Conservation (phyloP, 1,140 invertebrate species). For the Nasonia giraulti region DNA sequence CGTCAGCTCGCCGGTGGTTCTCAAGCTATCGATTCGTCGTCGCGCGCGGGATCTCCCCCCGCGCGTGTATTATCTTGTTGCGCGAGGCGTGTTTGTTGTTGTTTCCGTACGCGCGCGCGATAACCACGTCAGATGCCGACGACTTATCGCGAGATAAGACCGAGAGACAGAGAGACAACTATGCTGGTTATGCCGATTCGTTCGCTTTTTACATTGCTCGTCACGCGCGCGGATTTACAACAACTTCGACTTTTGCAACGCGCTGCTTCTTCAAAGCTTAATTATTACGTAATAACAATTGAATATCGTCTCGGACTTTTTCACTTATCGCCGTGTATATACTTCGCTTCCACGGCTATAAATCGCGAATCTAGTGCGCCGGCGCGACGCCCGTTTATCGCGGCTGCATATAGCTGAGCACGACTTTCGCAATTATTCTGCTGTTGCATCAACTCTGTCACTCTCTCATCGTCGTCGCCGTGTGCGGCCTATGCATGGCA, state of each 20-base stretch:
- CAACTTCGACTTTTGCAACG: too few species aligned
- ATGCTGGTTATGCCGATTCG: too few species aligned
- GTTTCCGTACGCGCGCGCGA: not conserved
- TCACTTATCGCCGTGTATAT: not conserved
- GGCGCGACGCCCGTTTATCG: not conserved
- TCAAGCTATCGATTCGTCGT: not conserved
- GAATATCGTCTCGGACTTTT: not conserved
- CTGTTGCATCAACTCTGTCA: not conserved
- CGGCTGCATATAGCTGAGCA: not conserved
- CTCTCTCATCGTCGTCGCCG: too few species aligned
- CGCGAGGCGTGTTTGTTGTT: not conserved
- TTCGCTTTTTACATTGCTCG: too few species aligned
- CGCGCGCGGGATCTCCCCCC: not conserved
- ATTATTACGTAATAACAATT: too few species aligned
- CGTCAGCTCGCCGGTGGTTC: not conserved
- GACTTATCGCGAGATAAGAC: not conserved
- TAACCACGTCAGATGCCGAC: not conserved
- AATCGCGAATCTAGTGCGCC: not conserved
- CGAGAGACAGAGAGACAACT: not conserved
- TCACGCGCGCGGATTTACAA: too few species aligned
- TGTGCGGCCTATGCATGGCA: not conserved
- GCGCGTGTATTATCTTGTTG: not conserved
- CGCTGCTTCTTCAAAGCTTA: too few species aligned
- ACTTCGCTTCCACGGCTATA: not conserved
- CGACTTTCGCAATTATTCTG: conserved; percentile 1